These are phyloP conservation scores for Melanotaenia duboulayi DNA, from an alignment of 2,113 vertebrate genomes.

Conservation along the genomic window DNA sequence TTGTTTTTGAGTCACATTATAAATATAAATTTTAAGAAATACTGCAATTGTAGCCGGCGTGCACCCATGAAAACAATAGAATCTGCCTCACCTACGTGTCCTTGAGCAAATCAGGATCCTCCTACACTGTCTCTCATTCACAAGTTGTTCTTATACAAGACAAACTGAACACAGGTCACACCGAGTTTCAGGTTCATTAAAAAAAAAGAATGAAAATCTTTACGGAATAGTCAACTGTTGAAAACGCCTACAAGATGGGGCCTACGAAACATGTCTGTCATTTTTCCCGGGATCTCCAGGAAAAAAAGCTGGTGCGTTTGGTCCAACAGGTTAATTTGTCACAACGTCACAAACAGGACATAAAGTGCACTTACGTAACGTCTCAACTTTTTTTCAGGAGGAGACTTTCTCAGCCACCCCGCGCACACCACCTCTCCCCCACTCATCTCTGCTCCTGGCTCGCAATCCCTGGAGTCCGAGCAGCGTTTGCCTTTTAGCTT, in stretches of 20 bases:
- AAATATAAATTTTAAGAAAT: neutral
- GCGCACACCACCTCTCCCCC: conserved; percentile 94
- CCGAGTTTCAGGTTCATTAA: neutral
- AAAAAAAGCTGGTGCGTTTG: neutral
- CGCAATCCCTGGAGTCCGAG: conserved; percentile 53
- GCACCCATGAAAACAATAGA: neutral
- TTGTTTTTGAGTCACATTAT: no score
- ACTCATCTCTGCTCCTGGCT: conserved; percentile 84
- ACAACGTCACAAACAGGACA: conserved; percentile 54
- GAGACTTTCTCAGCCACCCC: conserved; percentile 97
- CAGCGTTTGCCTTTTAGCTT: conserved; percentile 35
- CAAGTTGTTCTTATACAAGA: neutral
- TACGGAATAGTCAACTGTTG: neutral
- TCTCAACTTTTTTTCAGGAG: conserved; percentile 98
- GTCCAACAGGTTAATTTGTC: conserved; percentile 34
- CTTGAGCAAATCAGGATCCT: neutral
- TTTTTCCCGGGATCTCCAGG: conserved; percentile 10
- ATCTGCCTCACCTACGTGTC: neutral
- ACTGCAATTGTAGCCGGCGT: neutral
- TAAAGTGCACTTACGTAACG: conserved; percentile 94
- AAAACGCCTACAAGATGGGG: conserved; percentile 41
- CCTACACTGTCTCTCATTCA: neutral
- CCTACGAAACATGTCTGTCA: conserved; percentile 42
- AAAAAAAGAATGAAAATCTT: conserved; percentile 1
- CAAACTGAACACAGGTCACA: neutral